Evolutionary conservation across 2,888 invertebrate genomes (phyloP).

Genomic region (Smittia sp.): DNA sequence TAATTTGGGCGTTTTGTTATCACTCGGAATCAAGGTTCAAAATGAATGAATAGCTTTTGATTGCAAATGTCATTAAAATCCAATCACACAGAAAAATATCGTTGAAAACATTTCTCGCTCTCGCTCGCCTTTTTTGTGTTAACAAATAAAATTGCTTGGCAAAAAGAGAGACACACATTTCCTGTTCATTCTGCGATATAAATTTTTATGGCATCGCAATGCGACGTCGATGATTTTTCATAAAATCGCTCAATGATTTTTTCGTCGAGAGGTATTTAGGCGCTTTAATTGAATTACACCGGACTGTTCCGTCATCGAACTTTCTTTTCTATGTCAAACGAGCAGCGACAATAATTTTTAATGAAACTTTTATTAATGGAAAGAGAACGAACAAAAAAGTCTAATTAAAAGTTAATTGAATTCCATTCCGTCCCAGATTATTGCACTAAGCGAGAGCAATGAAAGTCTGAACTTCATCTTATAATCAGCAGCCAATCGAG

Average conservation of each 20-base stretch:
- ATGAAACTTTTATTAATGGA: background rate
- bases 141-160: slow-evolving; percentile 4
- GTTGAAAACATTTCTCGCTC: slow-evolving; percentile 10
- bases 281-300: slow-evolving; percentile 8
- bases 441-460: background rate
- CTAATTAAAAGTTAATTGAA: background rate
- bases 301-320: background rate
- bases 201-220: slow-evolving; percentile 28
- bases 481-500: background rate
- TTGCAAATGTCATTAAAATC: slow-evolving; percentile 28
- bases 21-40: background rate
- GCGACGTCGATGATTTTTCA: slow-evolving; percentile 12
- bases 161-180: background rate
- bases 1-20: background rate
- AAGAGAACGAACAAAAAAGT: background rate
- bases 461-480: background rate
- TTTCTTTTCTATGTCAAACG: background rate
- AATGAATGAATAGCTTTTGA: slow-evolving; percentile 14
- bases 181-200: slow-evolving; percentile 16
- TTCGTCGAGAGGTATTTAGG: slow-evolving; percentile 4
- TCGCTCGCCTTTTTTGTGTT: background rate
- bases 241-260: slow-evolving; percentile 16
- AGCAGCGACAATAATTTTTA: slow-evolving; percentile 13
- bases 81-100: slow-evolving; percentile 19
- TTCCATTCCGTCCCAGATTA: background rate